Percentiles rank a stretch among this genome's conserved stretches.
phyloP scores from a whole-genome alignment of 2,888 invertebrate species.

The Diachrysia chrysitis region DNA sequence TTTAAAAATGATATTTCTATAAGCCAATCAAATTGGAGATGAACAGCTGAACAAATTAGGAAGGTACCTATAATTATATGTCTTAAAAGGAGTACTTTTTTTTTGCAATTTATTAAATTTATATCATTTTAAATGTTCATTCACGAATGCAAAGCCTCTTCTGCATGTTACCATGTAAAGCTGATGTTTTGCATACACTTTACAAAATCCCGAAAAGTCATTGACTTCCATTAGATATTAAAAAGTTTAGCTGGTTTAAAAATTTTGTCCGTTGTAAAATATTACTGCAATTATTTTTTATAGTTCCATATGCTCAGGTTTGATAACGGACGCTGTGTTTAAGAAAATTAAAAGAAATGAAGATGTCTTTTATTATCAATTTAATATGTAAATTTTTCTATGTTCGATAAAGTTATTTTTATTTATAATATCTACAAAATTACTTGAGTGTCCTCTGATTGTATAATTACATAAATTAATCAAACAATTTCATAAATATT shows the following conservation, averaged over 20 bases:
- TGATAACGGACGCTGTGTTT: conserved; percentile 1
- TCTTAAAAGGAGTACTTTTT: not conserved
- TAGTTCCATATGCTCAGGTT: conserved; percentile 10
- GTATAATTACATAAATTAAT: not conserved
- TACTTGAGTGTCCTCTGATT: not conserved
- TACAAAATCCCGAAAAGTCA: conserved; percentile 51
- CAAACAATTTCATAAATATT: no score
- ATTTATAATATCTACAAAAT: not conserved
- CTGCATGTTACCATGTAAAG: conserved; percentile 45
- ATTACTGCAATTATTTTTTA: conserved; percentile 13
- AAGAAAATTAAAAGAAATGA: not conserved
- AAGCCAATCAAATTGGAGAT: not conserved
- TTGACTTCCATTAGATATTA: conserved; percentile 46
- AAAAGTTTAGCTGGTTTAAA: conserved; percentile 37
- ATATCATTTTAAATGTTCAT: not conserved
- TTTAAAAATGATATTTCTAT: not conserved
- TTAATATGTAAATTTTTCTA: not conserved
- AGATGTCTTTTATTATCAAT: not conserved
- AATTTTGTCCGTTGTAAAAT: conserved; percentile 14
- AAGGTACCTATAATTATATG: not conserved
- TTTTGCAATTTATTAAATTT: not conserved
- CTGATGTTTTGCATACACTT: conserved; percentile 39
- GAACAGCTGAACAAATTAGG: not conserved
- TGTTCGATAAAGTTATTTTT: not conserved
- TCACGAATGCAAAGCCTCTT: conserved; percentile 36